Evolutionary conservation across 2,888 invertebrate genomes (phyloP).

Genomic region (Chromoteleia sp.): DNA sequence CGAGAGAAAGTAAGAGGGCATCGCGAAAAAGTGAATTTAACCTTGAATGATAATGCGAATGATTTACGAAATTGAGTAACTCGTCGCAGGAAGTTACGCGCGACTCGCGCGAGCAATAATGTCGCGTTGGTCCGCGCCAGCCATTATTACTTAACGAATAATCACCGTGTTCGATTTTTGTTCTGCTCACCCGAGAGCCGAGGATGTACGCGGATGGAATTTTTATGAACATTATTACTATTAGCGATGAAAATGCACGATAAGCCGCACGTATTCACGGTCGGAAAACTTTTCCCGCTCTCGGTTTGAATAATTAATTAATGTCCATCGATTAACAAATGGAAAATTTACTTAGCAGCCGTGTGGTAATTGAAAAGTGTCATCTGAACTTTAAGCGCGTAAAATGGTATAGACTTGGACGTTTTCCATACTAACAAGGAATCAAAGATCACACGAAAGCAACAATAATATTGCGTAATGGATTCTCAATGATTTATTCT

Average conservation of each 20-base stretch:
- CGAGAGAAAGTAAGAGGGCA: constrained; percentile 23
- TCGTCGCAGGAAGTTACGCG: background rate
- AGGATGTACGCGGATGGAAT: constrained; percentile 3
- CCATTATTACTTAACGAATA: constrained; percentile 16
- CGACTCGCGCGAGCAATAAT: constrained; percentile 4
- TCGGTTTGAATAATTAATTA: too few relatives aligned
- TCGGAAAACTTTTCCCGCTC: constrained; percentile 5
- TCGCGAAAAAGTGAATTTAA: constrained; percentile 43
- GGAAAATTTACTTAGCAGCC: too few relatives aligned
- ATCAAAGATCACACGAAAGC: constrained; percentile 31
- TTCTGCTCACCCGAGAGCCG: background rate
- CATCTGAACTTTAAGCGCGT: too few relatives aligned
- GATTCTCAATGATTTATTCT: too few relatives aligned
- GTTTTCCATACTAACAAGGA: constrained; percentile 2
- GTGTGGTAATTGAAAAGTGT: too few relatives aligned
- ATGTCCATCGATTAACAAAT: too few relatives aligned
- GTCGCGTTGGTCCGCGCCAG: constrained; percentile 11
- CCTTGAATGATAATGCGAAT: constrained; percentile 45
- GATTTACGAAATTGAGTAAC: constrained; percentile 43
- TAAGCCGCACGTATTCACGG: constrained; percentile 1
- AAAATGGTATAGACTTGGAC: too few relatives aligned
- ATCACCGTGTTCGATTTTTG: constrained; percentile 25
- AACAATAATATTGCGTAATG: constrained; percentile 41
- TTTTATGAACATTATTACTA: constrained; percentile 1
- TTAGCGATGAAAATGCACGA: constrained; percentile 16